Conservation (phyloP, 2,797 vertebrate species). For the Coreius guichenoti region DNA sequence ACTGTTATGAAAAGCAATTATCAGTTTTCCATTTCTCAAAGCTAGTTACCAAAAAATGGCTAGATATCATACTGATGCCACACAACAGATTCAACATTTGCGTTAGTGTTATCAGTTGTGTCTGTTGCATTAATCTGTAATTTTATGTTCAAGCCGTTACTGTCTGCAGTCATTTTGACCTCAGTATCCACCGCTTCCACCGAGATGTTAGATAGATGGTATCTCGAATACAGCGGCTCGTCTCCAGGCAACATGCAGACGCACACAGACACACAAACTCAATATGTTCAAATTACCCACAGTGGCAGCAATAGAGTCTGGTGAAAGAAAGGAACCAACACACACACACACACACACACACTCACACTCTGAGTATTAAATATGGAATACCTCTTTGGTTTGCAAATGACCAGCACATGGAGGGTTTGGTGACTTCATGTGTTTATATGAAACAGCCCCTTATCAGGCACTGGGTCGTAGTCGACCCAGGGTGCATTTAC, state of each 20-base stretch:
- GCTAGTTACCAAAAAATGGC: background rate
- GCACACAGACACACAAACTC: constrained; percentile 23
- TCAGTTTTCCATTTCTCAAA: background rate
- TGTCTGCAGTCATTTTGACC: constrained; percentile 34
- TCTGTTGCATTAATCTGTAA: background rate
- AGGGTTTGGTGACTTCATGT: constrained; percentile 6
- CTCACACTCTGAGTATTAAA: constrained; percentile 23
- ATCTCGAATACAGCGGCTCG: constrained; percentile 14
- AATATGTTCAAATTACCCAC: constrained; percentile 41
- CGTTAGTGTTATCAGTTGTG: background rate
- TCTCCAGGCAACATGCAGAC: constrained; percentile 41
- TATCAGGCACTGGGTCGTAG: background rate
- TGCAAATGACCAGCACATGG: constrained; percentile 12
- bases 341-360: background rate
- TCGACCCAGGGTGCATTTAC: constrained; percentile 13
- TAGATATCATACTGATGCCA: background rate
- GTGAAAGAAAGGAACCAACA: constrained; percentile 21
- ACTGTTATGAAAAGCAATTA: background rate
- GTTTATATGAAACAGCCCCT: background rate
- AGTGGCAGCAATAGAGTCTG: constrained; percentile 10
- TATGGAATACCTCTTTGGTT: constrained; percentile 17
- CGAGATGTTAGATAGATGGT: constrained; percentile 12
- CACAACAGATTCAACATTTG: background rate
- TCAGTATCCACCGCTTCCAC: constrained; percentile 6
- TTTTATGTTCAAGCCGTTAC: background rate